A percentile compares a stretch with the other conserved stretches of the same genome.
These are phyloP conservation scores for Labeo catla DNA, from an alignment of 2,113 vertebrate genomes.

Conservation along the genomic window DNA sequence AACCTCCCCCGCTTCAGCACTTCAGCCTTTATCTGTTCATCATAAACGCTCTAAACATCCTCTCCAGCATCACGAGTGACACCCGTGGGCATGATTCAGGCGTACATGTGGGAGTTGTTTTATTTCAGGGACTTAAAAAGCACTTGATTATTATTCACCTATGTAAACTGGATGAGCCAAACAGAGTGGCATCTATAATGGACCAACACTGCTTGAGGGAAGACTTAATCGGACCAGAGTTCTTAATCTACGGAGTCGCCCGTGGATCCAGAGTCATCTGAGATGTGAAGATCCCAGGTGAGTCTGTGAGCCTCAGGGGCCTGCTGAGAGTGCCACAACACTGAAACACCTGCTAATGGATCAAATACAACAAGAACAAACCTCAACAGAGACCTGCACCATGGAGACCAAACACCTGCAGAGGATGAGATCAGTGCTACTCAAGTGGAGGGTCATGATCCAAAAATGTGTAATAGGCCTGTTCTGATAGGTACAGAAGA, in stretches of 20 bases:
- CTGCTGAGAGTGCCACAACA: neutral
- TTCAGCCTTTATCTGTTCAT: conserved; percentile 39
- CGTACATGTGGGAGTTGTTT: neutral
- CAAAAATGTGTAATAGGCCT: neutral
- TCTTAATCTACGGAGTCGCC: neutral
- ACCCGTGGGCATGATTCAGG: neutral
- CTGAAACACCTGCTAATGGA: conserved; percentile 20
- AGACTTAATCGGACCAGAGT: neutral
- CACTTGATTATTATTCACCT: conserved; percentile 12
- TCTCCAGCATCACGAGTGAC: neutral
- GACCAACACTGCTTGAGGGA: neutral
- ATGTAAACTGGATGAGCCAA: neutral
- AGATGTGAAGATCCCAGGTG: conserved; percentile 11
- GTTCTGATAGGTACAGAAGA: neutral
- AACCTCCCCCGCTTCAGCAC: conserved; percentile 38
- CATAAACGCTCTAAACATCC: conserved; percentile 27
- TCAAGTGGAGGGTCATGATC: neutral
- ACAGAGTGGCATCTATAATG: neutral
- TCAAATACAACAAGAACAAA: conserved; percentile 16
- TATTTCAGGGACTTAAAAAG: conserved; percentile 12
- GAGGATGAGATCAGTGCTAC: neutral
- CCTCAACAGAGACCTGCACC: neutral
- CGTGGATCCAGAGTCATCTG: neutral
- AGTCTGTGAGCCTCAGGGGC: neutral
- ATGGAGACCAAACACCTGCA: neutral